Conservation (phyloP, 2,888 invertebrate species). For the Rhyacophila evoluta region DNA sequence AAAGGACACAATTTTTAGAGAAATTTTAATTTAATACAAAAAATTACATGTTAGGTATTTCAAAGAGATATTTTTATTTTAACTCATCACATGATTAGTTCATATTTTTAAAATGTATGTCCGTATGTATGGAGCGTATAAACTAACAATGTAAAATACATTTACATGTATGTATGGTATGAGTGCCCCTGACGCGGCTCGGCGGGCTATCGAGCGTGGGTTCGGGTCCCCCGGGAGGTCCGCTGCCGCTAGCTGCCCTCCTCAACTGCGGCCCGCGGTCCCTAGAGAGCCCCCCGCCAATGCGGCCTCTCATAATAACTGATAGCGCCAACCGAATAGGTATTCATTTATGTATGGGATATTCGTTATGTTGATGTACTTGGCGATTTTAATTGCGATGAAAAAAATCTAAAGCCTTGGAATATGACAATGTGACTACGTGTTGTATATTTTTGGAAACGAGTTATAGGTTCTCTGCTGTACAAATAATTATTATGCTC, state of each 20-base stretch:
- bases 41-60: too few relatives aligned
- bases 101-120: too few relatives aligned
- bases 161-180: background rate
- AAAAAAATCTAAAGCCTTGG: background rate
- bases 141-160: background rate
- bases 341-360: background rate
- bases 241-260: constrained; percentile 26
- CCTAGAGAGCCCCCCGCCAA: constrained; percentile 56
- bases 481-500: too few relatives aligned
- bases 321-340: background rate
- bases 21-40: too few relatives aligned
- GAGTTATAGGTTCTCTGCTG: too few relatives aligned
- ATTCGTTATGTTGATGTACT: background rate
- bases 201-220: constrained; percentile 59
- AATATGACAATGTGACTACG: too few relatives aligned
- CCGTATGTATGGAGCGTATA: background rate
- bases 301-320: constrained; percentile 7
- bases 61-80: too few relatives aligned
- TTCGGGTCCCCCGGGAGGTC: constrained; percentile 12
- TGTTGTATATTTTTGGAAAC: too few relatives aligned
- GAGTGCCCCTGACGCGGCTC: constrained; percentile 60
- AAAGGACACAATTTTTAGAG: too few relatives aligned
- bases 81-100: too few relatives aligned
- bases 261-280: constrained; percentile 59
- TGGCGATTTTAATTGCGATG: background rate